phyloP scores from a whole-genome alignment of 2,888 invertebrate genomes.

The Temnothorax unifasciatus region DNA sequence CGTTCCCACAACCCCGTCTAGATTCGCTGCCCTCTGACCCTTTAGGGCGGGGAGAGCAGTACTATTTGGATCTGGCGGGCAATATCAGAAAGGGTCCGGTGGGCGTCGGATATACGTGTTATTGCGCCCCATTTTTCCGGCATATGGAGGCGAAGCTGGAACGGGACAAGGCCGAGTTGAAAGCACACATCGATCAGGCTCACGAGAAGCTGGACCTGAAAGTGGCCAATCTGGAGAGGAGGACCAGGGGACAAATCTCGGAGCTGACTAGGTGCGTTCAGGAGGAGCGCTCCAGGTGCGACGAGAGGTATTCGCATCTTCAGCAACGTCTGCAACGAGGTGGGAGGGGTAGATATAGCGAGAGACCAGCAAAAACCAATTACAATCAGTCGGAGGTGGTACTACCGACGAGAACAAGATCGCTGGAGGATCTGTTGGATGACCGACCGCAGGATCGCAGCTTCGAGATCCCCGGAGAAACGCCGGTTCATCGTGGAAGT shows the following conservation, averaged over 20 bases:
- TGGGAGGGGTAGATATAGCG: constrained; percentile 88
- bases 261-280: constrained; percentile 90
- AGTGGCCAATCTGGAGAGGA: constrained; percentile 92
- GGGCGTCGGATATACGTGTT: constrained; percentile 97
- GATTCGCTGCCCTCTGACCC: constrained; percentile 96
- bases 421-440: constrained; percentile 90
- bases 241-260: constrained; percentile 91
- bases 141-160: constrained; percentile 95
- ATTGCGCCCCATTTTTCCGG: constrained; percentile 96
- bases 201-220: constrained; percentile 93
- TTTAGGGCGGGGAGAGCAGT: constrained; percentile 95
- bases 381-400: constrained; percentile 86
- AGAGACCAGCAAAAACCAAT: constrained; percentile 87
- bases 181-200: constrained; percentile 92
- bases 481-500: constrained; percentile 79
- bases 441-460: constrained; percentile 82
- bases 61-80: constrained; percentile 97
- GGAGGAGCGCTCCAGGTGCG: constrained; percentile 89
- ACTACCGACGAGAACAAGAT: constrained; percentile 90
- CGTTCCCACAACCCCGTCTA: constrained; percentile 94
- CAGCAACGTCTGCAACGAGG: constrained; percentile 91
- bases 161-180: constrained; percentile 92
- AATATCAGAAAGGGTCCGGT: constrained; percentile 98
- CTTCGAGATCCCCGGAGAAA: constrained; percentile 83
- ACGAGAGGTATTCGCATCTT: constrained; percentile 90